A percentile compares a stretch with the other conserved stretches of the same genome.
These are phyloP conservation scores for Leuctra nigra DNA, from an alignment of 2,888 invertebrate genomes.

Conservation along the genomic window DNA sequence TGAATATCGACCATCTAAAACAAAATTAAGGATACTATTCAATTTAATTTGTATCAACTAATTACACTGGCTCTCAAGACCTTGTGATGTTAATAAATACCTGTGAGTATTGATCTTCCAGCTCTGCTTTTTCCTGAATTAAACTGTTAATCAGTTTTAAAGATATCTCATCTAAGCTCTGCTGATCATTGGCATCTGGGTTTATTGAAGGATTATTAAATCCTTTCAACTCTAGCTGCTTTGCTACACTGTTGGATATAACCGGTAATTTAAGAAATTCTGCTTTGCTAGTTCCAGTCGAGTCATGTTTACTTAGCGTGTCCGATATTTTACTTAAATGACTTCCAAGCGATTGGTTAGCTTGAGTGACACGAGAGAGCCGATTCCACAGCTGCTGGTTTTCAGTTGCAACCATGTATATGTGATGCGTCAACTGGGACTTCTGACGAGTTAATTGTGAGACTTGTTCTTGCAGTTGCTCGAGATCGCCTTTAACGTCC, in stretches of 20 bases:
- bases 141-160: conserved; percentile 62
- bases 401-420: conserved; percentile 74
- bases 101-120: conserved; percentile 56
- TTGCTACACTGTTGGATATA: conserved; percentile 40
- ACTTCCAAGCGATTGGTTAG: conserved; percentile 47
- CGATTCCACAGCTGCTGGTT: conserved; percentile 74
- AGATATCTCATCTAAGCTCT: conserved; percentile 72
- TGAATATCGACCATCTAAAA: conserved; percentile 57
- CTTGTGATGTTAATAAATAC: conserved; percentile 13
- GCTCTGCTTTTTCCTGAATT: conserved; percentile 59
- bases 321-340: conserved; percentile 48
- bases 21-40: conserved; percentile 12
- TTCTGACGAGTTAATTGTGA: conserved; percentile 67
- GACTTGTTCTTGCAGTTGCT: conserved; percentile 45
- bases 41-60: too few relatives aligned
- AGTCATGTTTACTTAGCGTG: conserved; percentile 42
- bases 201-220: conserved; percentile 38
- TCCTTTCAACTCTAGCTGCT: conserved; percentile 36
- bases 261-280: conserved; percentile 26
- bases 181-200: conserved; percentile 49
- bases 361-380: conserved; percentile 55
- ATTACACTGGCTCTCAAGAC: too few relatives aligned
- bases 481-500: background rate
- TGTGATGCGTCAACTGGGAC: conserved; percentile 65
- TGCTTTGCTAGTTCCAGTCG: conserved; percentile 29